Conservation (phyloP, 2,888 invertebrate species). For the Lithophane socia region DNA sequence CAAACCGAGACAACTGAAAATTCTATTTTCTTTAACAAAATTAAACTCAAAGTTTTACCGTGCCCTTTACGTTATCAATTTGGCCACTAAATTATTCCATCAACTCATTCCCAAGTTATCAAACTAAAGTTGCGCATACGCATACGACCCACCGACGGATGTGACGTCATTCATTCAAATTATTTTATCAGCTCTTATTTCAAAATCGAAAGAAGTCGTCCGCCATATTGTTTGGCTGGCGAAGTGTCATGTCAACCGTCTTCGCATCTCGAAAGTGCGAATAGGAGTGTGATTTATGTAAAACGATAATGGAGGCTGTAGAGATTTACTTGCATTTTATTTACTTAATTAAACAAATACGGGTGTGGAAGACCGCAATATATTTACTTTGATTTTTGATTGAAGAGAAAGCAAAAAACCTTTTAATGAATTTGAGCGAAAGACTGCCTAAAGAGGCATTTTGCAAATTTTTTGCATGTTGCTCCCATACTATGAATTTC, state of each 20-base stretch:
- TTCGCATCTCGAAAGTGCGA: background rate
- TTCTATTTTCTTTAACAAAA: background rate
- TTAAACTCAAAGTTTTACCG: conserved; percentile 15
- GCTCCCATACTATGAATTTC: too few species aligned
- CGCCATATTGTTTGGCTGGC: background rate
- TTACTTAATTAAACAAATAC: background rate
- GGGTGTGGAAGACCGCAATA: too few species aligned
- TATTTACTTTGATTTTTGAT: too few species aligned
- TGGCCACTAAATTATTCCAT: conserved; percentile 18
- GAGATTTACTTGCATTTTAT: background rate
- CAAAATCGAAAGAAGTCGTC: conserved; percentile 33
- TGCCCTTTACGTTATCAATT: conserved; percentile 32
- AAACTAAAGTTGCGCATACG: conserved; percentile 28
- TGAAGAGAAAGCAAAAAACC: too few species aligned
- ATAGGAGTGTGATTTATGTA: background rate
- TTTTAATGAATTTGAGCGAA: too few species aligned
- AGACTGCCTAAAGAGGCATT: too few species aligned
- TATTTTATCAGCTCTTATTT: conserved; percentile 41
- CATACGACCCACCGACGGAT: conserved; percentile 29
- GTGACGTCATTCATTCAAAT: conserved; percentile 38
- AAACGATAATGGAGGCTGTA: background rate
- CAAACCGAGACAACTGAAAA: background rate
- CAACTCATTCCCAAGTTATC: conserved; percentile 48
- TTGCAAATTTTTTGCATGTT: too few species aligned
- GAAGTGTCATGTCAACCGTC: background rate